Evolutionary conservation across 2,888 invertebrate genomes (phyloP), one percentile per base, ranked within the genome.

Genomic region (Campoplex capitator): DNA sequence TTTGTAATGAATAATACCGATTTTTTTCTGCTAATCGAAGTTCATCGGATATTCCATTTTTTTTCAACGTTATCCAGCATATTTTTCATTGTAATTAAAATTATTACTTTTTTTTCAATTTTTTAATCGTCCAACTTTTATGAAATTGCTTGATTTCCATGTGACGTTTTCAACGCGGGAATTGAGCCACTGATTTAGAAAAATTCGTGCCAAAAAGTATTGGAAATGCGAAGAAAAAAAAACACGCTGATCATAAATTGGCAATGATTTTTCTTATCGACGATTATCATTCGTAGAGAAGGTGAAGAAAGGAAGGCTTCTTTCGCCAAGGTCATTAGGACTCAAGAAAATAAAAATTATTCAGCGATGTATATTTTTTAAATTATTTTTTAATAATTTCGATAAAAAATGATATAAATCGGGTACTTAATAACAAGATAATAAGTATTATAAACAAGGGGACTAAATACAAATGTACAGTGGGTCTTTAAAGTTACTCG

Each of bases 351-450:
- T 45, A 45, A 23, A 8, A 75, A 73, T 78, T 89, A 91, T 87
- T 85, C 89, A 76, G 75, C 68, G 51, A 76, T 83, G 32, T 88
- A 94, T 68, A 42, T 68, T 68, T 74, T 94, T 94, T 92, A 92
- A 94, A 93, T 93, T 91, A 93, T 94, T 94, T 94, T 94, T 94
- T 94, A 94, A 94, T 94, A 94, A 94, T 94, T 93, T 94, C 92
- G 92, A 94, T 94, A 94, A 94, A 94, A 94, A 94, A 94, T 94
- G 94, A 94, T 94, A 94, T 93, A 94, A 94, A 94, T 94, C 91
- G 94, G 92, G 91, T 93, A 94, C 94, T 94, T 94, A 94, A 93
- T 93, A 94, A 94, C 94, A 94, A 94, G 93, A 93, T 94, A 94
- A 94, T 94, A 94, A 93, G 94, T 94, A 93, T 94, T 94, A 94